Evolutionary conservation across 2,888 invertebrate species (phyloP).

Genomic region (Aporophyla lueneburgensis): DNA sequence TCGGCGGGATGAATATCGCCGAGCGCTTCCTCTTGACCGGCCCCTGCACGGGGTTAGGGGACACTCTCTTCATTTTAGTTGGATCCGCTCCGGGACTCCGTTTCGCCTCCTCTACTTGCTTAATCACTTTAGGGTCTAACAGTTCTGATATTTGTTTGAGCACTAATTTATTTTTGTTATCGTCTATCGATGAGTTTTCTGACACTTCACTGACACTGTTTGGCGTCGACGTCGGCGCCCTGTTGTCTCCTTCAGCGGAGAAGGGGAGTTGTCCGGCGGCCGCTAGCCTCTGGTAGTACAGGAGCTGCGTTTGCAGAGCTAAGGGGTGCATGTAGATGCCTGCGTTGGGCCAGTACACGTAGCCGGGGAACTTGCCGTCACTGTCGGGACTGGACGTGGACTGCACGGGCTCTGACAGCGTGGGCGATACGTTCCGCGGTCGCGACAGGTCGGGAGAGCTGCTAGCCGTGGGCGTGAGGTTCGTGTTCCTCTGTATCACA

Average conservation of each 20-base stretch:
- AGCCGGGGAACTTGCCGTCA: constrained; percentile 87
- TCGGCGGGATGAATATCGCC: constrained; percentile 96
- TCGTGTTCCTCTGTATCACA: constrained; percentile 87
- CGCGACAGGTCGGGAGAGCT: constrained; percentile 86
- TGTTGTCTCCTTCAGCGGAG: constrained; percentile 78
- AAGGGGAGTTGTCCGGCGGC: constrained; percentile 88
- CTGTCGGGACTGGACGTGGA: constrained; percentile 80
- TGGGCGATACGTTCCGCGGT: constrained; percentile 78
- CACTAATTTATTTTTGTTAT: constrained; percentile 84
- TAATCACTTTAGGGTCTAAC: constrained; percentile 86
- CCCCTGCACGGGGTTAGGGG: constrained; percentile 81
- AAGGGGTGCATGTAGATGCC: constrained; percentile 94
- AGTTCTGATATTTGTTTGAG: constrained; percentile 88
- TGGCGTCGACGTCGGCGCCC: constrained; percentile 76
- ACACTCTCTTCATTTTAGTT: constrained; percentile 86
- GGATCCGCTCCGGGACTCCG: constrained; percentile 75
- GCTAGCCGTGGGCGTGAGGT: constrained; percentile 82
- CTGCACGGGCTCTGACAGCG: constrained; percentile 84
- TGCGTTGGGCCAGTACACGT: constrained; percentile 93
- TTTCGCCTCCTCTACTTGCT: constrained; percentile 81
- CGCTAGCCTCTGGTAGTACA: constrained; percentile 94
- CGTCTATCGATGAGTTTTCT: constrained; percentile 84
- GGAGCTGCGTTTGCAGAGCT: constrained; percentile 93
- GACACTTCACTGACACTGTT: constrained; percentile 79
- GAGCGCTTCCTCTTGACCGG: constrained; percentile 94